Evolutionary conservation across 2,797 vertebrate species (phyloP).

Genomic region (Miichthys miiuy): DNA sequence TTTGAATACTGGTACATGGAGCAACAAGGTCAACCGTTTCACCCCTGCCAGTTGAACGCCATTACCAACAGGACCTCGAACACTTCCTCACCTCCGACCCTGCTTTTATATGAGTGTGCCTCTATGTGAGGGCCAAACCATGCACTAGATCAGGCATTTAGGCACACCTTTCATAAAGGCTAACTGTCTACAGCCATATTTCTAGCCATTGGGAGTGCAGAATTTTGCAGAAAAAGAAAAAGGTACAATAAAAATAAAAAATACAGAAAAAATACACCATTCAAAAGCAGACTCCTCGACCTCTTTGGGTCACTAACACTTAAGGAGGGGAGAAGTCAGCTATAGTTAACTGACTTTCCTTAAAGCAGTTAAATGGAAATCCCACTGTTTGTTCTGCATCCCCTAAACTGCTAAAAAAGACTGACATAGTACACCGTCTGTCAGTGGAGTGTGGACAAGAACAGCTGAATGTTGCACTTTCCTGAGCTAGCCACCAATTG

Average conservation of each 20-base stretch:
- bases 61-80: slow-evolving; percentile 65
- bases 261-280: slow-evolving; percentile 69
- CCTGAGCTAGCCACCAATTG: slow-evolving; percentile 64
- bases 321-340: slow-evolving; percentile 53
- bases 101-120: slow-evolving; percentile 62
- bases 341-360: slow-evolving; percentile 57
- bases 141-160: slow-evolving; percentile 73
- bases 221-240: slow-evolving; percentile 56
- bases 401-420: slow-evolving; percentile 69
- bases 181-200: slow-evolving; percentile 61
- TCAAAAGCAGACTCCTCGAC: slow-evolving; percentile 72
- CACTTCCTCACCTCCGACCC: slow-evolving; percentile 64
- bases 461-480: slow-evolving; percentile 68
- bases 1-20: slow-evolving; percentile 86
- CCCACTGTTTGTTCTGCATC: slow-evolving; percentile 63
- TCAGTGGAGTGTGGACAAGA: slow-evolving; percentile 81
- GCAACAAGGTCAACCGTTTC: slow-evolving; percentile 68
- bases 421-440: slow-evolving; percentile 70
- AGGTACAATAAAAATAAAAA: slow-evolving; percentile 28
- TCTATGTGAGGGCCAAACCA: slow-evolving; percentile 64
- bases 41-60: slow-evolving; percentile 61
- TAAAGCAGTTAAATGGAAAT: slow-evolving; percentile 68
- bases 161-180: slow-evolving; percentile 73
- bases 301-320: slow-evolving; percentile 75
- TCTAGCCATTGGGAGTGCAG: slow-evolving; percentile 80